Evolutionary conservation across 2,888 invertebrate species (phyloP).

Genomic region (Platypus cylindrus): DNA sequence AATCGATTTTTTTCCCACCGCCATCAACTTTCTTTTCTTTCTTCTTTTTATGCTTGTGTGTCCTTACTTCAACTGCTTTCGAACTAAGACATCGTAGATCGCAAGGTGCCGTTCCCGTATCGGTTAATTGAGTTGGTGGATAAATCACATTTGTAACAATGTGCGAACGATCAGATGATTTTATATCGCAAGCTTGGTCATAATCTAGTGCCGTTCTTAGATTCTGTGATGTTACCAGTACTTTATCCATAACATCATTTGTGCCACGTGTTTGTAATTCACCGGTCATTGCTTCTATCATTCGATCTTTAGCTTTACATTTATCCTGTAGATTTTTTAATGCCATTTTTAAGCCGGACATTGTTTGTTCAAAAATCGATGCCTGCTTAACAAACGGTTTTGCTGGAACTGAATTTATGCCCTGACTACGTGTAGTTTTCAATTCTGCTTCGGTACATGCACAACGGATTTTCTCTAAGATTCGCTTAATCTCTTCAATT

Average conservation of each 20-base stretch:
- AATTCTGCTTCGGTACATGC: slow-evolving; percentile 22
- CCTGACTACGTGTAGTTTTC: slow-evolving; percentile 11
- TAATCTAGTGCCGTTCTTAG: slow-evolving; percentile 18
- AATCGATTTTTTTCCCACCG: slow-evolving; percentile 9
- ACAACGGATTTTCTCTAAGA: slow-evolving; percentile 21
- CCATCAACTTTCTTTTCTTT: slow-evolving; percentile 6
- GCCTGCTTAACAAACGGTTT: slow-evolving; percentile 22
- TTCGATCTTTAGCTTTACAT: slow-evolving; percentile 28
- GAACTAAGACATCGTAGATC: slow-evolving; percentile 6
- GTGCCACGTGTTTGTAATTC: slow-evolving; percentile 24
- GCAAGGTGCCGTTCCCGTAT: slow-evolving; percentile 5
- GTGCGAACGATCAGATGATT: slow-evolving; percentile 4
- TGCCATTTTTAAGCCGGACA: slow-evolving; percentile 27
- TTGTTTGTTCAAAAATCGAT: slow-evolving; percentile 22
- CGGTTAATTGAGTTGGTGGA: slow-evolving; percentile 3
- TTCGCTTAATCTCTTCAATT: slow-evolving; percentile 21
- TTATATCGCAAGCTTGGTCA: slow-evolving; percentile 15
- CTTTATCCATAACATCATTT: slow-evolving; percentile 19
- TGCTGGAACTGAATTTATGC: neutral
- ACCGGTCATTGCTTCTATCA: slow-evolving; percentile 28
- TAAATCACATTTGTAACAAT: slow-evolving; percentile 7
- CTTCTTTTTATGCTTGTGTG: slow-evolving; percentile 14
- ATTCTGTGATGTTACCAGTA: slow-evolving; percentile 14
- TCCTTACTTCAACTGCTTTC: slow-evolving; percentile 13
- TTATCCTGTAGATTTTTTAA: slow-evolving; percentile 26